Percentiles rank a stretch among this genome's conserved stretches.
Evolutionary conservation across 2,888 invertebrate species (phyloP).

Genomic region (Drosophila rellima): DNA sequence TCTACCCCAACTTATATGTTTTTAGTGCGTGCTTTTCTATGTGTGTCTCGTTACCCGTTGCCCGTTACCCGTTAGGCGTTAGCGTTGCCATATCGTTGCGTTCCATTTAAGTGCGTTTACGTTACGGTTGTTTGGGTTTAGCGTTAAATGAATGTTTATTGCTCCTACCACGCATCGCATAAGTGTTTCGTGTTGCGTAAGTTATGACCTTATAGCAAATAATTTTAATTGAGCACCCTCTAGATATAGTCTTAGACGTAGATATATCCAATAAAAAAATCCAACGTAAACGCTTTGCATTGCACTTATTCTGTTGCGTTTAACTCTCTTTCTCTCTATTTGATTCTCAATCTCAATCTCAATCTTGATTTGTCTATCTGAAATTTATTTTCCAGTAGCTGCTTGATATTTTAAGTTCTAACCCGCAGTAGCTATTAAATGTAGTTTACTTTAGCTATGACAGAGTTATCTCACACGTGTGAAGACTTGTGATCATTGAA

Average conservation of each 20-base stretch:
- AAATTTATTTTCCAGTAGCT: conserved; percentile 29
- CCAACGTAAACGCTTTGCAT: conserved; percentile 49
- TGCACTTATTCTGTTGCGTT: conserved; percentile 39
- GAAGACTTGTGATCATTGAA: conserved; percentile 50
- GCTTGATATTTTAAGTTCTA: conserved; percentile 48
- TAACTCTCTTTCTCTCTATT: conserved; percentile 4
- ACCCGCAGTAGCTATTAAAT: conserved; percentile 35
- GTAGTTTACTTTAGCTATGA: conserved; percentile 35
- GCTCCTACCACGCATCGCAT: conserved; percentile 64
- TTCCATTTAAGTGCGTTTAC: conserved; percentile 52
- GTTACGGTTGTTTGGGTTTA: conserved; percentile 65
- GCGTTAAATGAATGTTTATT: conserved; percentile 67
- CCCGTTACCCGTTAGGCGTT: conserved; percentile 35
- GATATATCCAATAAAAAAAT: conserved; percentile 10
- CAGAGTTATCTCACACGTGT: background rate
- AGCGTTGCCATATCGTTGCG: conserved; percentile 61
- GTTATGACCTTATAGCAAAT: conserved; percentile 47
- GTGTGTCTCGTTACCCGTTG: conserved; percentile 39
- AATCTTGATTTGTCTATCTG: conserved; percentile 8
- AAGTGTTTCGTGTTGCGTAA: conserved; percentile 73
- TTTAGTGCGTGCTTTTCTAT: conserved; percentile 56
- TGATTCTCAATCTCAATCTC: conserved; percentile 10
- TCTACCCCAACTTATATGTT: conserved; percentile 30
- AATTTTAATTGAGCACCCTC: conserved; percentile 29
- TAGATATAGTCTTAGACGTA: conserved; percentile 17